Conservation (phyloP, 2,113 vertebrate species). For the Anoplopoma fimbria region DNA sequence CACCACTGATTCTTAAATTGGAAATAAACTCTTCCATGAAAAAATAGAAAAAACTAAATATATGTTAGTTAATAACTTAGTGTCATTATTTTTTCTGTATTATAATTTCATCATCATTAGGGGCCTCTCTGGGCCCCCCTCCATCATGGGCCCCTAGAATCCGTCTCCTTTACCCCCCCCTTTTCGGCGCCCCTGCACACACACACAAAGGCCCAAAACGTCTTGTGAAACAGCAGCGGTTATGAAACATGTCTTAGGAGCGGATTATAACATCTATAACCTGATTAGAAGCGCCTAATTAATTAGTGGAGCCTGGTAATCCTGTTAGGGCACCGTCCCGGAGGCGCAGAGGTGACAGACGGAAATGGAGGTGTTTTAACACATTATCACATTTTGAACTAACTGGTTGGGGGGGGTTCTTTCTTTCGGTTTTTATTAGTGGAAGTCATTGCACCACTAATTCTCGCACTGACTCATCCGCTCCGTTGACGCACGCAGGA, state of each 20-base stretch:
- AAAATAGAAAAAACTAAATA: too few relatives aligned
- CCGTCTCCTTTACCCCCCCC: too few relatives aligned
- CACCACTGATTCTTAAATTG: too few relatives aligned
- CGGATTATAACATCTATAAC: conserved; percentile 68
- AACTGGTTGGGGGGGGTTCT: background rate
- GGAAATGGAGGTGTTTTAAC: conserved; percentile 50
- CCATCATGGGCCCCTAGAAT: too few relatives aligned
- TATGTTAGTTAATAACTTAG: too few relatives aligned
- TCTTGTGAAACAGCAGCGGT: conserved; percentile 66
- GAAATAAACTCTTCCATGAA: too few relatives aligned
- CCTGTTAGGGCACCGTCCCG: conserved; percentile 65
- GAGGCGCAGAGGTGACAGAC: conserved; percentile 64
- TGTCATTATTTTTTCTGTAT: too few relatives aligned
- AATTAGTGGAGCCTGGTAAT: conserved; percentile 71
- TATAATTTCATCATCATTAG: too few relatives aligned
- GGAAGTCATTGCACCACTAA: conserved; percentile 38
- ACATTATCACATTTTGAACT: conserved; percentile 26
- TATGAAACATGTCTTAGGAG: conserved; percentile 63
- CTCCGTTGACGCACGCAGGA: conserved; percentile 74
- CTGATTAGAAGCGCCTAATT: conserved; percentile 73
- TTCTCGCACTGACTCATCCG: conserved; percentile 80
- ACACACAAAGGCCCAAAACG: background rate
- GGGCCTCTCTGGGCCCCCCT: too few relatives aligned
- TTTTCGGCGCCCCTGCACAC: too few relatives aligned
- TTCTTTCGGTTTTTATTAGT: background rate